Evolutionary conservation across 2,113 vertebrate genomes (phyloP), one percentile per base, ranked within the genome.

Genomic region (Eublepharis macularius): DNA sequence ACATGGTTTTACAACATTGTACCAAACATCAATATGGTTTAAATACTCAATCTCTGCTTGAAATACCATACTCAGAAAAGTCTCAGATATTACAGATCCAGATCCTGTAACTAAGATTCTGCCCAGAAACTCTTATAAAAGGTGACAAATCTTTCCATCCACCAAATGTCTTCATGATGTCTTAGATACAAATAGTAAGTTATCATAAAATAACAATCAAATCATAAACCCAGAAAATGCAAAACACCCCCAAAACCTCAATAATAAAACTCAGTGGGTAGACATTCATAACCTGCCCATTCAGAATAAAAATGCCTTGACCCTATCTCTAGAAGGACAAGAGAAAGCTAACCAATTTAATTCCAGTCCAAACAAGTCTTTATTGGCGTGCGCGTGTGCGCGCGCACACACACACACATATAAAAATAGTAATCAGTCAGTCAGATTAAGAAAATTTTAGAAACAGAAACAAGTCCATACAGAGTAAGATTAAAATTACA

Each of bases 11-110:
- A 39, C 60, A 84, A 34, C n/a, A 8, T 41, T 32, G 41, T 24
- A 84, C 1, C 29, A 70, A n/a, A 8, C 16, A n/a, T 77, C 36
- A 14, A 26, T 68, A 39, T 49, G 10, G 47, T 76, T 12, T 34
- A 83, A 76, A 76, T 49, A 78, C 43, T 69, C 36, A 65, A 19
- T 57, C 47, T 76, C 47, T 76, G 45, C 24, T 32, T 80, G 77
- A 45, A 63, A 32, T 14, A 79, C 6, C 76, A 34, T 2, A 86
- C 63, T 87, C 89, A 90, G 77, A 60, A 79, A 7, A 14, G 8
- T 26, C 76, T 49, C 45, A 87, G 87, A 54, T 83, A 83, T 90
- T 87, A 82, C 57, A 83, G 14, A 34, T 60, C 12, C 77, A n/a
- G 82, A 14, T 24, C 36, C n/a, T 2, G 4, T n/a, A n/a, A n/a